Evolutionary conservation across 2,888 invertebrate species (phyloP).

Genomic region (Trissoscelio sp.): DNA sequence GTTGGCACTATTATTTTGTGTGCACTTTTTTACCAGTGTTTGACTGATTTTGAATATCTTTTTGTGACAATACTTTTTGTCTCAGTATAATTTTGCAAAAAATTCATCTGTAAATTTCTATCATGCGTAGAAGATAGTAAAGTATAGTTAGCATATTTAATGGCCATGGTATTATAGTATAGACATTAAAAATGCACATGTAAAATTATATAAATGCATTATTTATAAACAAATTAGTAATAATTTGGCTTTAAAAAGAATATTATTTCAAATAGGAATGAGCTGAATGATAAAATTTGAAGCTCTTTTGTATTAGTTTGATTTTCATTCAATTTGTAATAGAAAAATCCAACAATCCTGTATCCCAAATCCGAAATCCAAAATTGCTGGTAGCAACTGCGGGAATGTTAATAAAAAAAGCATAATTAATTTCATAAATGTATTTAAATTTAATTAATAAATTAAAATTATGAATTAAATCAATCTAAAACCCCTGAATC

Average conservation of each 20-base stretch:
- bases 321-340: no score
- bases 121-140: not conserved
- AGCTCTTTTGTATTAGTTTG: not conserved
- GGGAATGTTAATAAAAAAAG: not conserved
- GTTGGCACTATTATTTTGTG: slow-evolving; percentile 3
- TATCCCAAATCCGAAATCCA: not conserved
- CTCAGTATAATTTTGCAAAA: not conserved
- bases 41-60: not conserved
- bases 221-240: no score
- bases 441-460: slow-evolving; percentile 15
- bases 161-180: not conserved
- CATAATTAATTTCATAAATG: not conserved
- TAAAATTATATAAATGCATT: not conserved
- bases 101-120: slow-evolving; percentile 2
- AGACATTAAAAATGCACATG: not conserved
- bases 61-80: not conserved
- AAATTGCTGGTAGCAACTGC: not conserved
- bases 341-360: not conserved
- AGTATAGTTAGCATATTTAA: not conserved
- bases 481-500: not conserved
- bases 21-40: not conserved
- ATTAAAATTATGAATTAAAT: not conserved
- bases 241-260: no score
- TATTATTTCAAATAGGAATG: no score
- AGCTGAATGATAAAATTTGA: not conserved